Percentiles rank a stretch among this genome's conserved stretches.
phyloP scores from a whole-genome alignment of 2,113 vertebrate species.

The Muntiacus reevesi region DNA sequence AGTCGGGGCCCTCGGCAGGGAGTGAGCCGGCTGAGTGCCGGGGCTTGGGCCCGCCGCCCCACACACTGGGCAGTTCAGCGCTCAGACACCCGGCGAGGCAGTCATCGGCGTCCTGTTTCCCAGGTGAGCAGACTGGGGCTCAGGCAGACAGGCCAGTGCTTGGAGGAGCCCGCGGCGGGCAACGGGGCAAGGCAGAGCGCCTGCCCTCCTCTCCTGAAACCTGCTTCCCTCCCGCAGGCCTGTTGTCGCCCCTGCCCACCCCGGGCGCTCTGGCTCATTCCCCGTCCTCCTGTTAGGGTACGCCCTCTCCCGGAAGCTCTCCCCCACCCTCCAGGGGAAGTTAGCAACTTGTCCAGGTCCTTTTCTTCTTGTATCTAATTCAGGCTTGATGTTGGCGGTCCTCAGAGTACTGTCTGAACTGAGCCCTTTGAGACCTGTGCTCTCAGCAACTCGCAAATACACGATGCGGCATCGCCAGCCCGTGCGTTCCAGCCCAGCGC shows the following conservation, averaged over 20 bases:
- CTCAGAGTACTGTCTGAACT: not conserved
- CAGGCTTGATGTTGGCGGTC: not conserved
- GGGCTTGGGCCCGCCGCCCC: not conserved
- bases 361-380: too few relatives aligned
- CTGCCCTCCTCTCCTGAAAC: not conserved
- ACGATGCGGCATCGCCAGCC: accelerated
- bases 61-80: accelerated
- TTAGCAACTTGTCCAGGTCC: accelerated
- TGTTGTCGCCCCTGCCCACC: not conserved
- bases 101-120: not conserved
- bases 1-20: not conserved
- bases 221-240: not conserved
- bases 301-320: not conserved
- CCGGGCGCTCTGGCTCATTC: accelerated
- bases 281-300: accelerated
- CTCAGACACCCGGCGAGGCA: too few relatives aligned
- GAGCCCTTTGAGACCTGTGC: not conserved
- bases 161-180: not conserved
- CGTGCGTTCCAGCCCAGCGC: accelerated
- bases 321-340: not conserved
- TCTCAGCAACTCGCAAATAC: not conserved
- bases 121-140: not conserved
- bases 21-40: not conserved
- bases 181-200: not conserved
- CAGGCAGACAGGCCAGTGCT: not conserved